Conservation (phyloP, 2,113 vertebrate species). For the Reinhardtius hippoglossoides region DNA sequence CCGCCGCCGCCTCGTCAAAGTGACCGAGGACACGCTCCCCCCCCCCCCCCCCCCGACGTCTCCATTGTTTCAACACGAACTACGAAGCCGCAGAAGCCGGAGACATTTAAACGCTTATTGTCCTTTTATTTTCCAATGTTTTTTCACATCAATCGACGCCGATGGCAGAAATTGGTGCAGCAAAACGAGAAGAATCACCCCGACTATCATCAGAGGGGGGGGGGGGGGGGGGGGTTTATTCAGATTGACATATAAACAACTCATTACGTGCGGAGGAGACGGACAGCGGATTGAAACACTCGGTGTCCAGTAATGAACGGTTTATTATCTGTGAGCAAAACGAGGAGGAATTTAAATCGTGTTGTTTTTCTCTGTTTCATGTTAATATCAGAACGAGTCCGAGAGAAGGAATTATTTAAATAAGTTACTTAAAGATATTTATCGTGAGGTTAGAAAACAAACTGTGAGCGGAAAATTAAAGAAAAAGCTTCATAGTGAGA, state of each 20-base stretch:
- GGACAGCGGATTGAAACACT: background rate
- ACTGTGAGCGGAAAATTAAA: background rate
- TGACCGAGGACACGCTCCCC: constrained; percentile 27
- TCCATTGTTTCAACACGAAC: constrained; percentile 48
- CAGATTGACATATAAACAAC: constrained; percentile 35
- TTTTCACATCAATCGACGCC: too few relatives aligned
- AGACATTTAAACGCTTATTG: constrained; percentile 15
- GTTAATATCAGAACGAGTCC: constrained; percentile 57
- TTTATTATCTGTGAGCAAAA: constrained; percentile 50
- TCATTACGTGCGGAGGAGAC: constrained; percentile 44
- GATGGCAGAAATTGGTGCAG: too few relatives aligned
- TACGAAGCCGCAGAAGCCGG: background rate
- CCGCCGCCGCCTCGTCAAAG: constrained; percentile 47
- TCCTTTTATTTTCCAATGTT: constrained; percentile 3
- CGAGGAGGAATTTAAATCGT: constrained; percentile 28
- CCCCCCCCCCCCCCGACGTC: constrained; percentile 8
- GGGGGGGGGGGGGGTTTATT: background rate
- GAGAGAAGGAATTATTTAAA: constrained; percentile 52
- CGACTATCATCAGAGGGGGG: background rate
- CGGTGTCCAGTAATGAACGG: constrained; percentile 50
- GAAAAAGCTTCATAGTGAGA: background rate
- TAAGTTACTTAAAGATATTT: constrained; percentile 58
- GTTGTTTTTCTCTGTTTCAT: constrained; percentile 27
- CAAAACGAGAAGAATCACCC: too few relatives aligned
- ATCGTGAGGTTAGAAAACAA: constrained; percentile 28